Evolutionary conservation across 2,113 vertebrate species (phyloP).

Genomic region (Platanista minor): DNA sequence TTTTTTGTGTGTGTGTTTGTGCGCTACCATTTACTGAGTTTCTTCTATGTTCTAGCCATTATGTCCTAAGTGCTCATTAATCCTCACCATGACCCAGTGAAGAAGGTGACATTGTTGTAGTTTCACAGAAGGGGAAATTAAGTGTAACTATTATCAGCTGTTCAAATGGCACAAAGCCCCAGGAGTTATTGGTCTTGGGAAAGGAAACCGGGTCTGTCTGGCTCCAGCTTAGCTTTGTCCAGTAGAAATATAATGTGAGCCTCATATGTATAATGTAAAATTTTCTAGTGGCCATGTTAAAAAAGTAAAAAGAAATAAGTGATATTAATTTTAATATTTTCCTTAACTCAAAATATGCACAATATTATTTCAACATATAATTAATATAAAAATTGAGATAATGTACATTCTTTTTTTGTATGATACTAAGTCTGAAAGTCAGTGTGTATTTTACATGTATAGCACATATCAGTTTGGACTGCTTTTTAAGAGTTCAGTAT

Average conservation of each 20-base stretch:
- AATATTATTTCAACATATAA: background rate
- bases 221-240: background rate
- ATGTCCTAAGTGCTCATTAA: background rate
- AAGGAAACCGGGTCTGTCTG: background rate
- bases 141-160: background rate
- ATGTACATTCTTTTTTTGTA: background rate
- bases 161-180: background rate
- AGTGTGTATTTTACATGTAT: background rate
- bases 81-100: background rate
- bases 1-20: background rate
- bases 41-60: background rate
- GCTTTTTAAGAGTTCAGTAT: background rate
- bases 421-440: background rate
- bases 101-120: background rate
- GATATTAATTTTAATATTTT: background rate
- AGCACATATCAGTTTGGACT: background rate
- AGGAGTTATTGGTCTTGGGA: background rate
- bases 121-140: background rate
- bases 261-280: background rate
- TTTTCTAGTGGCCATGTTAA: background rate
- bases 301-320: background rate
- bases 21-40: background rate
- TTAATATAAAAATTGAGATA: background rate
- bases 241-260: background rate
- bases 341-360: background rate